These are phyloP conservation scores for Rhopilema esculentum DNA, from an alignment of 30 jellyfish, hydroid and myxozoan genomes.

Conservation along the genomic window DNA sequence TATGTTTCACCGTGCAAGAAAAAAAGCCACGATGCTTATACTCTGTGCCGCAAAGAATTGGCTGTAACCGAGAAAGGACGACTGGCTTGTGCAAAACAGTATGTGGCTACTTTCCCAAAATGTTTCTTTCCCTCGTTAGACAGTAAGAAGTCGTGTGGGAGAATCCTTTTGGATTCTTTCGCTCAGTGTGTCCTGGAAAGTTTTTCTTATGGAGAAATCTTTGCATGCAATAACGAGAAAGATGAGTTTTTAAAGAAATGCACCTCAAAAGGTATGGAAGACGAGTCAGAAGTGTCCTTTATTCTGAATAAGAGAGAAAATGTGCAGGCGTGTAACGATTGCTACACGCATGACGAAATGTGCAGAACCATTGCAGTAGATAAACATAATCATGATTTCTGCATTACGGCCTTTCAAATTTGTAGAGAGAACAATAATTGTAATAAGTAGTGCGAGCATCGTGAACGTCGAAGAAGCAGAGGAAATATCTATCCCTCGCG, in stretches of 20 bases:
- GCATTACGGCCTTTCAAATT: neutral
- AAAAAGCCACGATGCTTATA: slow-evolving; percentile 1
- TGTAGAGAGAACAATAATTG: neutral
- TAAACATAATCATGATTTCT: neutral
- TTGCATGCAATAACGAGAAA: slow-evolving; percentile 12
- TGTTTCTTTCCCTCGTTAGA: neutral
- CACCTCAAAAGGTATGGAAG: neutral
- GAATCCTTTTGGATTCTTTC: neutral
- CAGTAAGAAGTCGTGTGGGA: neutral
- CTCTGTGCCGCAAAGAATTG: slow-evolving; percentile 11
- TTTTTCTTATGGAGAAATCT: slow-evolving; percentile 1
- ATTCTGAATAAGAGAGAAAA: neutral
- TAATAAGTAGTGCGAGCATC: no score
- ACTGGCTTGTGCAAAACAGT: neutral
- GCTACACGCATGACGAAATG: neutral
- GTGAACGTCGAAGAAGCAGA: neutral
- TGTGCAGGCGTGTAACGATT: slow-evolving; percentile 17
- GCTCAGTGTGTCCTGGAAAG: slow-evolving; percentile 25
- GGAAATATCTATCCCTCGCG: neutral
- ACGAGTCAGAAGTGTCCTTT: neutral
- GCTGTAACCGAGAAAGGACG: slow-evolving; percentile 1
- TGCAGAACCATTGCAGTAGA: neutral
- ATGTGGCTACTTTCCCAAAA: slow-evolving; percentile 7
- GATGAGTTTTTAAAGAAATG: neutral
- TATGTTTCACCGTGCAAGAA: slow-evolving; percentile 7